Percentiles rank a stretch among this genome's conserved stretches.
Evolutionary conservation across 2,888 invertebrate genomes (phyloP).

Genomic region (Lithophane leautieri): DNA sequence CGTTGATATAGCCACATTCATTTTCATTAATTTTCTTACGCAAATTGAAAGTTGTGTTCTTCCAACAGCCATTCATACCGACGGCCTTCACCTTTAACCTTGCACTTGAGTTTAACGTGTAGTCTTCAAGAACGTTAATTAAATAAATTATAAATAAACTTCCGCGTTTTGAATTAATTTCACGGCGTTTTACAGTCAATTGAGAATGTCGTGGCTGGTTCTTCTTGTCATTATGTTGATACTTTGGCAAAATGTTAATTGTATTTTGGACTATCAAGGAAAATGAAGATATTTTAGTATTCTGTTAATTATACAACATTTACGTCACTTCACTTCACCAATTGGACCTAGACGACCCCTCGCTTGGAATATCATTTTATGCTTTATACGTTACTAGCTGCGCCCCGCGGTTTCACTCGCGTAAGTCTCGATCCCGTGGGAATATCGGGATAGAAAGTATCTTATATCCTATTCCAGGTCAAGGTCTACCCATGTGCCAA

Average conservation of each 20-base stretch:
- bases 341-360: no score
- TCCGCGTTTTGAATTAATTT: constrained; percentile 49
- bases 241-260: neutral
- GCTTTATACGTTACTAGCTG: no score
- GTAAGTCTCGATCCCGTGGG: no score
- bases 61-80: neutral
- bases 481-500: no score
- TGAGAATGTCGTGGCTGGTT: constrained; percentile 1
- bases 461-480: no score
- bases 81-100: constrained; percentile 36
- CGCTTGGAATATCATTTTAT: no score
- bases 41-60: constrained; percentile 29
- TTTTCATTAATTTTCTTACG: neutral
- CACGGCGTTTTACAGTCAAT: constrained; percentile 25
- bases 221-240: constrained; percentile 9
- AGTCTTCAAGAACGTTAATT: constrained; percentile 24
- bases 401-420: no score
- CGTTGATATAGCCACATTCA: neutral
- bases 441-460: no score
- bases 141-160: constrained; percentile 41
- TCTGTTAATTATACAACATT: no score
- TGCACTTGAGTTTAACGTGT: constrained; percentile 37
- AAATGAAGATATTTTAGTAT: no score
- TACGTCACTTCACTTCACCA: no score
- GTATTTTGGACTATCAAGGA: neutral